Conservation (phyloP, 2,888 invertebrate genomes). For the Patella pellucida region DNA sequence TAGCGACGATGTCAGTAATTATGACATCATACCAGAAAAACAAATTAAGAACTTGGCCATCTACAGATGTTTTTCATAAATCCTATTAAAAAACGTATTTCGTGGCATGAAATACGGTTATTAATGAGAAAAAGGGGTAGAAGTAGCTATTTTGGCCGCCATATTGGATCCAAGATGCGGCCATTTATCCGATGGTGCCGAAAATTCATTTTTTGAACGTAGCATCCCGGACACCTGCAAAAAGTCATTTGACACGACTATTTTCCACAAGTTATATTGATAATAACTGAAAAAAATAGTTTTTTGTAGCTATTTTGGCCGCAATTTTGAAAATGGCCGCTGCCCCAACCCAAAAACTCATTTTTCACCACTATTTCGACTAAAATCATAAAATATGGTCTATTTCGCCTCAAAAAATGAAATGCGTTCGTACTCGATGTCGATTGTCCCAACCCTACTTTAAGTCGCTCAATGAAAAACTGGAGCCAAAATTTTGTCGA, state of each 20-base stretch:
- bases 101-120: background rate
- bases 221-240: background rate
- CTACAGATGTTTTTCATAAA: background rate
- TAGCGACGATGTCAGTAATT: too few species aligned
- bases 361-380: background rate
- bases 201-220: background rate
- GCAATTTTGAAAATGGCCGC: background rate
- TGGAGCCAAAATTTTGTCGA: too few species aligned
- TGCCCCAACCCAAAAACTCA: background rate
- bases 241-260: background rate
- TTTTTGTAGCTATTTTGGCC: background rate
- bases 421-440: background rate
- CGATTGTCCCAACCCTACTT: conserved; percentile 2
- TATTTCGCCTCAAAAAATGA: background rate
- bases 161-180: background rate
- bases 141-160: background rate
- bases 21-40: too few species aligned
- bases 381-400: background rate
- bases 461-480: too few species aligned
- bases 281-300: background rate
- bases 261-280: background rate
- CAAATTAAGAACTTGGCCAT: too few species aligned
- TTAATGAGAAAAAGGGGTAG: background rate
- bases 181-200: background rate
- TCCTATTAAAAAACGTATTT: background rate